Percentiles rank a stretch among this genome's conserved stretches.
These are phyloP conservation scores for Cremastinae sp. DNA, from an alignment of 2,888 invertebrate species.

Conservation along the genomic window DNA sequence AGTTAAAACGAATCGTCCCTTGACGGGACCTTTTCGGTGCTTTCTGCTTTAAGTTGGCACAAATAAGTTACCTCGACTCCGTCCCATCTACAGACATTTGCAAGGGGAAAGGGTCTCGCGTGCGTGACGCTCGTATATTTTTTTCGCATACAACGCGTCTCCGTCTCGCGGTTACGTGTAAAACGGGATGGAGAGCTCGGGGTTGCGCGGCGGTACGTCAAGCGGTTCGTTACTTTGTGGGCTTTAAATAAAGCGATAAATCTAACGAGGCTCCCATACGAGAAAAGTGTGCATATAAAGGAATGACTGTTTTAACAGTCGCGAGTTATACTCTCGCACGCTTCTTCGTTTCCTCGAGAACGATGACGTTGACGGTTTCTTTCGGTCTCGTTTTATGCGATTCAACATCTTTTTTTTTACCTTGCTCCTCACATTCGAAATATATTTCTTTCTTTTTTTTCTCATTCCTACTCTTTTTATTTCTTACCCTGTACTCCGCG, in stretches of 20 bases:
- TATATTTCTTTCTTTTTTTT: constrained; percentile 50
- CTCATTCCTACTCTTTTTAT: no score
- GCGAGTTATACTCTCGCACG: constrained; percentile 21
- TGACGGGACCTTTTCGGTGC: no score
- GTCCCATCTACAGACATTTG: no score
- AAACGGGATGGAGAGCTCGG: constrained; percentile 51
- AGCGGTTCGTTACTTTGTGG: constrained; percentile 59
- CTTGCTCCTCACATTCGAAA: no score
- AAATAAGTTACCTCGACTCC: no score
- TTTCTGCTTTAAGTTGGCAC: no score
- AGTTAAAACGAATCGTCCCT: no score
- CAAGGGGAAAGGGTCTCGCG: constrained; percentile 63
- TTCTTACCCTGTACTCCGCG: constrained; percentile 15
- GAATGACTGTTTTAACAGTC: no score
- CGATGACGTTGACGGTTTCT: constrained; percentile 40
- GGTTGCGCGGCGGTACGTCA: constrained; percentile 50
- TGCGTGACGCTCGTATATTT: constrained; percentile 65
- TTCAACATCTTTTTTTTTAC: constrained; percentile 45
- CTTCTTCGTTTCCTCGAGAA: constrained; percentile 26
- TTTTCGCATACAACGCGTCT: constrained; percentile 38
- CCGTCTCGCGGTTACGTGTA: constrained; percentile 15
- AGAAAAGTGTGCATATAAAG: no score
- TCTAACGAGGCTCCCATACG: constrained; percentile 55
- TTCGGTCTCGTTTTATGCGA: constrained; percentile 56
- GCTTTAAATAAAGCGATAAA: constrained; percentile 74